Base-by-base conservation (phyloP, 2,113 vertebrate species). In the Cryptotis parvus region DNA sequence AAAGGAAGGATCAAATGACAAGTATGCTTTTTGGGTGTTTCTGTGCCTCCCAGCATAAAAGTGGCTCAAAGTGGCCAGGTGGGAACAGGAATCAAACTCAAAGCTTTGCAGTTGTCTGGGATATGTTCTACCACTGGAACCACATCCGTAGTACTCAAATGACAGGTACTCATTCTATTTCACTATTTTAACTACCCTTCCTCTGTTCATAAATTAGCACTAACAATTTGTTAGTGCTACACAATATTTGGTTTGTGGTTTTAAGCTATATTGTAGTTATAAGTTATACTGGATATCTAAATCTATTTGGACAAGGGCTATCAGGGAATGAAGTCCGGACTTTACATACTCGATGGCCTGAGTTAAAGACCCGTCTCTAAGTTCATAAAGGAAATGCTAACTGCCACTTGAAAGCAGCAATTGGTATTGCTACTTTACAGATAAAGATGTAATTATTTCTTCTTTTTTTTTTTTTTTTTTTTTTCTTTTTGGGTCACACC, bases 221-320 rank as follows among this genome's bases (percentile, higher is more conserved):
- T 65, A 65, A 65, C 18, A 31, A 65, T 6, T 65, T 45, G 18
- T n/a, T 87, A 14, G 4, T 65, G 35, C n/a, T 68, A 43, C 39
- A 72, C 35, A 84, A 26, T 45, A 83, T 58, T 10, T 45, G 63
- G 20, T 78, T 16, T 77, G 24, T 90, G 39, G 26, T 76, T 82
- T 73, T 45, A 94, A 74, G 31, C 33, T 79, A 45, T 77, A 29
- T 16, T 77, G 24, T 90, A 35, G 26, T 76, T 82, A 77, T 45
- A 94, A 74, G 31, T 49, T 7, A 49, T 49, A 49, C 14, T 49
- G 45, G 45, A 24, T 58, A 58, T 58, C 55, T 58, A 58, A 58
- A 58, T 22, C 55, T 58, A 58, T 4, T 18, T 20, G 55, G 55
- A 58, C 24, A 6, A 24, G 8, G 55, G 55, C 20, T 7, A 18